Conservation (phyloP, 2,113 vertebrate genomes). For the Pseudonaja textilis region DNA sequence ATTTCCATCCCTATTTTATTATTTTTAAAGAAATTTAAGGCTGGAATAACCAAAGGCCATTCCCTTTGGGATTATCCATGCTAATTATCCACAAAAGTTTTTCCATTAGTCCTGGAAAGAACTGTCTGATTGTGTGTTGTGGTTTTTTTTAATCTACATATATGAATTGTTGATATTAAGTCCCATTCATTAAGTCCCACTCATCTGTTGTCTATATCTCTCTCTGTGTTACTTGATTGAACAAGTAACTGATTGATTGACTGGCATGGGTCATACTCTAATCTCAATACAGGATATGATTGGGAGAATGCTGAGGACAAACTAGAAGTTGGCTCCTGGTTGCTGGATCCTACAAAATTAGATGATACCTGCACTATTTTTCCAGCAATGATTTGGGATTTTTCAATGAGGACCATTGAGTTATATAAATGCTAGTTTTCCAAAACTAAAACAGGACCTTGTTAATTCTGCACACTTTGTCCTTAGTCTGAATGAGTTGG, state of each 20-base stretch:
- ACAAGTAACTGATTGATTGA: neutral
- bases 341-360: neutral
- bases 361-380: neutral
- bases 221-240: neutral
- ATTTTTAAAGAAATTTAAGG: neutral
- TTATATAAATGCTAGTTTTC: neutral
- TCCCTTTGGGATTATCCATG: neutral
- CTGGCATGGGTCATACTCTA: neutral
- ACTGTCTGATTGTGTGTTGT: no score
- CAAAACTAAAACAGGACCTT: neutral
- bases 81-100: neutral
- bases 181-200: no score
- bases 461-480: neutral
- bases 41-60: neutral
- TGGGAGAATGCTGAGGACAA: neutral
- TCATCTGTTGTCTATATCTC: neutral
- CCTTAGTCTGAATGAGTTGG: neutral
- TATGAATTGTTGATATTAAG: neutral
- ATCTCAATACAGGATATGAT: neutral
- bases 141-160: neutral
- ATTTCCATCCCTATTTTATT: neutral
- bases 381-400: neutral
- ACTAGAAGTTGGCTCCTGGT: neutral
- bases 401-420: neutral
- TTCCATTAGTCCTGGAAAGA: neutral